Conservation (phyloP, 2,888 invertebrate genomes). For the Chydorus sphaericus region DNA sequence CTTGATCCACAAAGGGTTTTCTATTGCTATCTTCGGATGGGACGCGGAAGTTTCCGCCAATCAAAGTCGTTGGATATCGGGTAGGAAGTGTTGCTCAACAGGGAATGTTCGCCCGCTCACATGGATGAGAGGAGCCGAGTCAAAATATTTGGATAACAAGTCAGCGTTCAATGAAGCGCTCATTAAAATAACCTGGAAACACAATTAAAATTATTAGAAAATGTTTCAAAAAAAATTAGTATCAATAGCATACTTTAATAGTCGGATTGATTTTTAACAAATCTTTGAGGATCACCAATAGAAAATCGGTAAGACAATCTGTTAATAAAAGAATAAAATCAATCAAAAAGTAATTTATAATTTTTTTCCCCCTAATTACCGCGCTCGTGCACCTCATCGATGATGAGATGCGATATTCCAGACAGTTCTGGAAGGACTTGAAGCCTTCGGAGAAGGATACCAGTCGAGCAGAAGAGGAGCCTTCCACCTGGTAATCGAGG, state of each 20-base stretch:
- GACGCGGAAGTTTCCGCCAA: not conserved
- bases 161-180: conserved; percentile 53
- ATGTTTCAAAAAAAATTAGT: not conserved
- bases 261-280: conserved; percentile 37
- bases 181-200: conserved; percentile 43
- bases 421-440: conserved; percentile 27
- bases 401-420: conserved; percentile 47
- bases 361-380: too few species aligned
- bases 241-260: conserved; percentile 29
- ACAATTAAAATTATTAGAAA: not conserved
- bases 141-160: conserved; percentile 42
- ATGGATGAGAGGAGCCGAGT: conserved; percentile 27
- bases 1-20: conserved; percentile 25
- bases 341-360: too few species aligned
- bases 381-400: conserved; percentile 61
- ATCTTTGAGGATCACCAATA: conserved; percentile 40
- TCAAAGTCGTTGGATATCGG: conserved; percentile 24
- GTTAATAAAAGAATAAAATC: too few species aligned
- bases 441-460: conserved; percentile 35
- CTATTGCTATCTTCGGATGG: not conserved
- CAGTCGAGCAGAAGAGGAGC: conserved; percentile 53
- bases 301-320: too few species aligned
- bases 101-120: conserved; percentile 45
- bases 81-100: conserved; percentile 41
- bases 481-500: conserved; percentile 37